phyloP scores from a whole-genome alignment of 2,113 vertebrate genomes.

The Crotophaga sulcirostris region DNA sequence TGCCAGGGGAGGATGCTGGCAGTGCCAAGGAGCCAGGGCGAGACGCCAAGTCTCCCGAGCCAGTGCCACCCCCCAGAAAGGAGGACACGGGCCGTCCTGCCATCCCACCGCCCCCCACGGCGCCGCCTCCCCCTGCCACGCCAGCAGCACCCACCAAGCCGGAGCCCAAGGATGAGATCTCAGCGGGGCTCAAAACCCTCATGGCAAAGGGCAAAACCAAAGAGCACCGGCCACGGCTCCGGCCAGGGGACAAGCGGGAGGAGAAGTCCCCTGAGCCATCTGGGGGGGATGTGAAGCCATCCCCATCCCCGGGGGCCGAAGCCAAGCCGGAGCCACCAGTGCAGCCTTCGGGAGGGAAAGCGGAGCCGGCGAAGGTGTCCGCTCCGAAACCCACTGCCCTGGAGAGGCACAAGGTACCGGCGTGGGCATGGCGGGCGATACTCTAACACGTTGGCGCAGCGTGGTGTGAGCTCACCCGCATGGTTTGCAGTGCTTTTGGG shows the following conservation, averaged over 20 bases:
- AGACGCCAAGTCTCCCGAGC: conserved; percentile 55
- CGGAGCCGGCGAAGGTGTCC: neutral
- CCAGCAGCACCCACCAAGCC: conserved; percentile 4
- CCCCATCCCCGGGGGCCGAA: neutral
- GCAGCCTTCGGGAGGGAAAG: neutral
- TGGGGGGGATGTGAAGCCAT: neutral
- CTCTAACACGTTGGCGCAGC: rapidly evolving
- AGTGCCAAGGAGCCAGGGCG: conserved; percentile 39
- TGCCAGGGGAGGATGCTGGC: conserved; percentile 76
- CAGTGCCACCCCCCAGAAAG: conserved; percentile 51
- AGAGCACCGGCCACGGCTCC: conserved; percentile 76
- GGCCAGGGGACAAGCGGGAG: conserved; percentile 59
- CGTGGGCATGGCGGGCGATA: neutral
- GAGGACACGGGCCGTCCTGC: neutral
- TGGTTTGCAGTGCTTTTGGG: conserved; percentile 29
- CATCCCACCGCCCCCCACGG: neutral
- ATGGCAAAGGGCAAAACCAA: conserved; percentile 86
- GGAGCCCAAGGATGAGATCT: conserved; percentile 84
- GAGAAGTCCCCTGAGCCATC: conserved; percentile 31
- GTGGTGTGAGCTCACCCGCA: conserved; percentile 48
- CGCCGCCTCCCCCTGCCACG: neutral
- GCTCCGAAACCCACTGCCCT: neutral
- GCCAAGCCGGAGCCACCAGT: neutral
- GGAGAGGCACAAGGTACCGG: conserved; percentile 53
- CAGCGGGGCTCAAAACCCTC: conserved; percentile 81